phyloP scores from a whole-genome alignment of 2,888 invertebrate genomes.

The Drosophila emarginata region DNA sequence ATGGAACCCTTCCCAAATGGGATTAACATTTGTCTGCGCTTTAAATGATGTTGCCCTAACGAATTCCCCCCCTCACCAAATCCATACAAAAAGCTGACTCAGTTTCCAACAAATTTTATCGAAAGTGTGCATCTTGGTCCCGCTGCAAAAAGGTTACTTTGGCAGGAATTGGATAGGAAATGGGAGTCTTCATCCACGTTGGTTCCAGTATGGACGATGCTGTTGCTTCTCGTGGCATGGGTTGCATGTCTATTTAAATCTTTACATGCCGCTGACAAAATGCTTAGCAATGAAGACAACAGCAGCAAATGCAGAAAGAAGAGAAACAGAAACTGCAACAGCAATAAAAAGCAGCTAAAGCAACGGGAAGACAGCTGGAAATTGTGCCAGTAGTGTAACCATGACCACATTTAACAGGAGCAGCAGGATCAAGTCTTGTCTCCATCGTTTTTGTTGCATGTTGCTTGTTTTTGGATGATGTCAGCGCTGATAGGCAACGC shows the following conservation, averaged over 20 bases:
- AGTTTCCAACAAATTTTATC: conserved; percentile 58
- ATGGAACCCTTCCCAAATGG: conserved; percentile 56
- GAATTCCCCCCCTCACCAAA: conserved; percentile 34
- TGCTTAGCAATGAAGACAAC: conserved; percentile 62
- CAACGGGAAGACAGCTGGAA: conserved; percentile 36
- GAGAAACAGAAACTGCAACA: conserved; percentile 25
- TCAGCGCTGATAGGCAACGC: conserved; percentile 63
- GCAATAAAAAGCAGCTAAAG: conserved; percentile 33
- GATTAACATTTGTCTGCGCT: conserved; percentile 54
- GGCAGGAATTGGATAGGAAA: conserved; percentile 19
- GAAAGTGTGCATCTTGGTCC: conserved; percentile 71
- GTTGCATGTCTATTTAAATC: conserved; percentile 66
- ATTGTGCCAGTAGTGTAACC: conserved; percentile 54
- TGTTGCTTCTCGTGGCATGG: conserved; percentile 17
- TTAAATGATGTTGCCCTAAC: conserved; percentile 53
- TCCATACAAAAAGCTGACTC: conserved; percentile 35
- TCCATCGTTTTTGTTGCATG: conserved; percentile 61
- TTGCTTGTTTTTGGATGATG: conserved; percentile 55
- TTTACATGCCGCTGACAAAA: conserved; percentile 68
- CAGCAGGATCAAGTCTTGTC: conserved; percentile 65
- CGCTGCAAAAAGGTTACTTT: conserved; percentile 60
- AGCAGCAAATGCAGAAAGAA: conserved; percentile 40
- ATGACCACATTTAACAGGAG: conserved; percentile 54
- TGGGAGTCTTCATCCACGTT: conserved; percentile 37
- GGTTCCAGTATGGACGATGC: conserved; percentile 7